phyloP scores from a whole-genome alignment of 2,113 vertebrate genomes.

The Ceratotherium simum region DNA sequence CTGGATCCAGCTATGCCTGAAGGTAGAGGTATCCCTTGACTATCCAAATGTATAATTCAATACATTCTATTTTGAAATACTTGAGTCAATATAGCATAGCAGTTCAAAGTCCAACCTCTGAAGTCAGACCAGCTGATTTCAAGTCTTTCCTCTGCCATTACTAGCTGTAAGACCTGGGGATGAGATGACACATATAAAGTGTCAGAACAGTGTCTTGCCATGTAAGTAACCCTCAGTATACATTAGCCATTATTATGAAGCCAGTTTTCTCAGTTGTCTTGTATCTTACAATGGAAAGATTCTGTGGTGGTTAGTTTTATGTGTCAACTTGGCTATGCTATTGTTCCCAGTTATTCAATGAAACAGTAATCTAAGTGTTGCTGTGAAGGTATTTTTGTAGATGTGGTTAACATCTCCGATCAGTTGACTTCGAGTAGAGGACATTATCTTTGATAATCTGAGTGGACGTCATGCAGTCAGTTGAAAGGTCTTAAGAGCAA shows the following conservation, averaged over 20 bases:
- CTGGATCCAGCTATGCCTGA: background rate
- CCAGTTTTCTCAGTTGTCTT: background rate
- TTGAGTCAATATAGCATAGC: background rate
- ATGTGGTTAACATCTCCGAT: background rate
- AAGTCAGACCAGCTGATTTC: background rate
- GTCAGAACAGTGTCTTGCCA: background rate
- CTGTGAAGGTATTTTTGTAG: background rate
- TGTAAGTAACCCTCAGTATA: background rate
- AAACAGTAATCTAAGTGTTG: background rate
- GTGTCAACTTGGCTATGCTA: background rate
- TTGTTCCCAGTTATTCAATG: background rate
- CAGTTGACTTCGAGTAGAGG: background rate
- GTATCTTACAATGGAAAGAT: background rate
- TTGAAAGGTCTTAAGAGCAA: background rate
- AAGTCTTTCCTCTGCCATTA: background rate
- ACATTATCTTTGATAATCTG: background rate
- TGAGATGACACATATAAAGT: background rate
- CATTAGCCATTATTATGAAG: background rate
- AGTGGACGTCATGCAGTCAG: background rate
- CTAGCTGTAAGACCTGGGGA: background rate
- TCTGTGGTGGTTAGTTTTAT: background rate
- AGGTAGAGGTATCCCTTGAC: background rate
- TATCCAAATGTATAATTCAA: background rate
- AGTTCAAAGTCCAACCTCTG: background rate
- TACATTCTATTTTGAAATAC: background rate